Evolutionary conservation across 2,113 vertebrate species (phyloP), one percentile per base, ranked within the genome.

Genomic region (Dascyllus trimaculatus): DNA sequence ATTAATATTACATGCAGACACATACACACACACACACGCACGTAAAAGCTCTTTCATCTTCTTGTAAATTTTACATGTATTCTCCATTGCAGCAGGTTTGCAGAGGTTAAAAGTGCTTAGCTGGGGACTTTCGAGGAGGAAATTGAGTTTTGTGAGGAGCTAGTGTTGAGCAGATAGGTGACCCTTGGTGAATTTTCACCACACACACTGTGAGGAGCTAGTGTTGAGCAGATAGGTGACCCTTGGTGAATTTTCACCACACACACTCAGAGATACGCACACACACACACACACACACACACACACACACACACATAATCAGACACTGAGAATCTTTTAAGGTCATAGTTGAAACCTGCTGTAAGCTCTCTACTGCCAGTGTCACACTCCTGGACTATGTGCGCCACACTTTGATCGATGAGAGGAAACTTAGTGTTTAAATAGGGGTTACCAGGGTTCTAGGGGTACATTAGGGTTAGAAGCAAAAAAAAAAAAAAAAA

Each of bases 361-460:
- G 60, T 89, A 89, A 87, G 75, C 67, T 87, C 64, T 82, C 52
- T 78, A 54, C 66, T 65, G 57, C 80, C 74, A 58, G 75, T 80
- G 71, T 87, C 87, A 63, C 56, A 71, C 85, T 88, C 81, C 67
- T 67, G 61, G 77, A 65, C 78, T 67, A 72, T 78, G 62, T 58
- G 75, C 22, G 3, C 63, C 68, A 86, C 71, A 54, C 74, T 87
- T 85, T 93, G 92, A 93, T 95, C 81, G 90, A 93, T 92, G 91
- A 90, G 72, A 74, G 82, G 75, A 77, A 90, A 86, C 77, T 81
- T 53, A 2, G 80, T 73, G 64, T 83, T 85, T 90, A 93, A 94
- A 93, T 90, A 85, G 90, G 79, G 92, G 94, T 95, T 93, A 92
- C 84, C 71, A 26, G 63, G 79, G 84, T 92, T 86, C 70, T 32